Conservation (phyloP, 2,113 vertebrate species). For the Xiphias gladius region DNA sequence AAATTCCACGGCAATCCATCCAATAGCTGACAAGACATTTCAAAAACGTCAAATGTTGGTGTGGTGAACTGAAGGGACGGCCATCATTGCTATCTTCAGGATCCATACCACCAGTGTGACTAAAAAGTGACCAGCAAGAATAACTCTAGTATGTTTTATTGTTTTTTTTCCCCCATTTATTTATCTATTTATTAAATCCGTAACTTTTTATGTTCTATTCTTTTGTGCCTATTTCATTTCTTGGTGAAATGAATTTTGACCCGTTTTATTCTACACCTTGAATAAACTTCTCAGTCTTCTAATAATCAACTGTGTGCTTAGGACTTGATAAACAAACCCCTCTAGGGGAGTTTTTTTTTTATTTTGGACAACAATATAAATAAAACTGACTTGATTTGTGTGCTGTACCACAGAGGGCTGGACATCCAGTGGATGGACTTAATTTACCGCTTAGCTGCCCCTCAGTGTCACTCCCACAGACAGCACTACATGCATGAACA, state of each 20-base stretch:
- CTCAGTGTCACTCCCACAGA: constrained; percentile 32
- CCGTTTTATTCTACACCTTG: not conserved
- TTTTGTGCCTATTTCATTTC: no score
- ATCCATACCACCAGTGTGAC: not conserved
- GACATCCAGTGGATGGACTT: constrained; percentile 46
- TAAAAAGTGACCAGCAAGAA: not conserved
- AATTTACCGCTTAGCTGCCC: constrained; percentile 52
- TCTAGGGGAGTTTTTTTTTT: no score
- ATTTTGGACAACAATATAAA: not conserved
- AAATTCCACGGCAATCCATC: not conserved
- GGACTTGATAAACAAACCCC: no score
- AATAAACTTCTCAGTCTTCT: not conserved
- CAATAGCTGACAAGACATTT: not conserved
- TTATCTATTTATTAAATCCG: not conserved
- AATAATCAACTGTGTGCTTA: not conserved
- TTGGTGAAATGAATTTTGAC: not conserved
- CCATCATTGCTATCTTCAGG: no score
- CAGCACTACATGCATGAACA: constrained; percentile 12
- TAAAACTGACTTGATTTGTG: constrained; percentile 13
- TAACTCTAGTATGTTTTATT: no score
- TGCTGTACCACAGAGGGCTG: constrained; percentile 8
- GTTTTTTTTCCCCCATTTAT: no score
- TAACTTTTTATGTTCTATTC: no score
- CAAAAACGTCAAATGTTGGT: not conserved
- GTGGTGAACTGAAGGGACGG: no score